A percentile compares a stretch with the other conserved stretches of the same genome.
Conservation (phyloP, 2,113 vertebrate genomes). For the Pelodiscus sinensis region DNA sequence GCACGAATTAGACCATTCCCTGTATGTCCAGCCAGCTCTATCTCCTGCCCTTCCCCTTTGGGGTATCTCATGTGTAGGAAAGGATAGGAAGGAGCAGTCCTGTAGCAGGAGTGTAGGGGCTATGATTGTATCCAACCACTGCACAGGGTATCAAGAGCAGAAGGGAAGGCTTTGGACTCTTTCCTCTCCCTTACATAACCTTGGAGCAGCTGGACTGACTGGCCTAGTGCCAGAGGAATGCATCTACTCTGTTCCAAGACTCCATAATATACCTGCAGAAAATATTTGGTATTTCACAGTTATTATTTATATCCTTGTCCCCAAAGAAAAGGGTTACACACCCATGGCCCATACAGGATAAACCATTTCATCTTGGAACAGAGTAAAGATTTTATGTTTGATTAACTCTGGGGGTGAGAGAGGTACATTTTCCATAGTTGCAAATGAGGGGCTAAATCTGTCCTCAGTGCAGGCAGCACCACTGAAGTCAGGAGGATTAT, state of each 20-base stretch:
- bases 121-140: not conserved
- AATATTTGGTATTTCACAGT: not conserved
- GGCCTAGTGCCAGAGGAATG: not conserved
- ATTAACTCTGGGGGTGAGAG: not conserved
- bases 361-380: not conserved
- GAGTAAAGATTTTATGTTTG: not conserved
- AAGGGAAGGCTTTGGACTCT: not conserved
- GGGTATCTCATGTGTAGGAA: not conserved
- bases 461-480: not conserved
- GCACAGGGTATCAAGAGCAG: not conserved
- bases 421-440: not conserved
- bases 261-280: not conserved
- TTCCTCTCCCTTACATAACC: not conserved
- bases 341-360: not conserved
- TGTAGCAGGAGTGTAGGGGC: not conserved
- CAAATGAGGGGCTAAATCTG: not conserved
- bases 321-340: not conserved
- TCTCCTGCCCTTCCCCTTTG: not conserved
- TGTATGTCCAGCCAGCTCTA: conserved; percentile 8
- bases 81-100: not conserved
- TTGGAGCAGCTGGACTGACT: not conserved
- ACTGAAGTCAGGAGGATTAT: not conserved
- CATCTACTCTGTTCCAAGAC: not conserved
- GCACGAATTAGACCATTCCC: conserved; percentile 40
- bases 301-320: not conserved